Evolutionary conservation across 2,113 vertebrate species (phyloP).

Genomic region (Formicarius rufipectus): DNA sequence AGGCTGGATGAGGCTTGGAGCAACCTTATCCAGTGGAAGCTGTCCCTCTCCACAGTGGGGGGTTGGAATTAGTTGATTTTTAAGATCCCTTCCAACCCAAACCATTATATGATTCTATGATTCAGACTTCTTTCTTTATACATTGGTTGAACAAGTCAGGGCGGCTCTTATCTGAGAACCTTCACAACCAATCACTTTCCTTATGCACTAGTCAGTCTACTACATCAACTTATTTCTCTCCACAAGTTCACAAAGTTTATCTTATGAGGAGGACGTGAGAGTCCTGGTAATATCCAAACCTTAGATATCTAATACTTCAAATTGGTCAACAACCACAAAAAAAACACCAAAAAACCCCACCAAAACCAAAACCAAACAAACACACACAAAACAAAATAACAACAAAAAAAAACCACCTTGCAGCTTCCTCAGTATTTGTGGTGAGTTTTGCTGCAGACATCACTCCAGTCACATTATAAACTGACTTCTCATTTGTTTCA

Average conservation of each 20-base stretch:
- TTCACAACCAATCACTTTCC: neutral
- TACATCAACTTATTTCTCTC: neutral
- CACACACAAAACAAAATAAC: too few species aligned
- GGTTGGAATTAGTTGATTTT: neutral
- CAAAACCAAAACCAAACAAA: too few species aligned
- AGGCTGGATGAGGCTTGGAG: neutral
- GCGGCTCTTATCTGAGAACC: neutral
- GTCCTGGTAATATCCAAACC: neutral
- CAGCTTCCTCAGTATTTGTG: neutral
- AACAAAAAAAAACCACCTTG: too few species aligned
- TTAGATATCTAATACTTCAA: neutral
- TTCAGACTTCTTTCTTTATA: neutral
- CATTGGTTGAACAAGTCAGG: neutral
- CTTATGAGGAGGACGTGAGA: neutral
- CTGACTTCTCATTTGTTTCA: neutral
- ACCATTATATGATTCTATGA: neutral
- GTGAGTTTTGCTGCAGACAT: neutral
- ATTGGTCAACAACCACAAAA: neutral
- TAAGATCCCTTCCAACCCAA: neutral
- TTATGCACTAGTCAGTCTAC: neutral
- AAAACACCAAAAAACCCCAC: neutral
- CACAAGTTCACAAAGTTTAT: neutral
- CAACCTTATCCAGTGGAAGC: neutral
- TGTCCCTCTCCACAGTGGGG: accelerated
- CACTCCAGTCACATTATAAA: neutral